Evolutionary conservation across 2,113 vertebrate genomes (phyloP).

Genomic region (Clupea harengus): DNA sequence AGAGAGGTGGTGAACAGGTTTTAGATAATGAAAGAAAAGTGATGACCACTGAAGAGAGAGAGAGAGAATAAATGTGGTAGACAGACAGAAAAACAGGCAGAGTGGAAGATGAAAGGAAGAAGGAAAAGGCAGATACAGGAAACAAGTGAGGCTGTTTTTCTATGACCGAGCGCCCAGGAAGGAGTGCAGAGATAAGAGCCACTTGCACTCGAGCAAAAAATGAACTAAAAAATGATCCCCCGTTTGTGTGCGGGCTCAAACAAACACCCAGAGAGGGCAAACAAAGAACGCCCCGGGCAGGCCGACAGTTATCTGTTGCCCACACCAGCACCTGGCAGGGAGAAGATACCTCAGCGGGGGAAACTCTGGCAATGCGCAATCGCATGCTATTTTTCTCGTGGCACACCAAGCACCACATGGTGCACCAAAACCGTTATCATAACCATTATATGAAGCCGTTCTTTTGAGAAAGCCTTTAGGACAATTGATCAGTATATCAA

Average conservation of each 20-base stretch:
- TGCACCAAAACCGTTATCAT: not conserved
- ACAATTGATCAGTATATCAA: not conserved
- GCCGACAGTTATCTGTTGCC: not conserved
- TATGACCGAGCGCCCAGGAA: not conserved
- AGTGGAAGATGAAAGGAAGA: not conserved
- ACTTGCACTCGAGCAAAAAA: constrained; percentile 11
- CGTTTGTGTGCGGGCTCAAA: not conserved
- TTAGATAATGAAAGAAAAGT: not conserved
- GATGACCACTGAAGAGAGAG: constrained; percentile 16
- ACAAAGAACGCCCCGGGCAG: not conserved
- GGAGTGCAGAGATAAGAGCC: not conserved
- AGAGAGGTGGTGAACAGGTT: not conserved
- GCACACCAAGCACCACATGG: not conserved
- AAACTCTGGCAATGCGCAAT: not conserved
- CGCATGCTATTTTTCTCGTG: not conserved
- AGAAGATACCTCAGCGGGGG: not conserved
- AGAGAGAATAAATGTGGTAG: not conserved
- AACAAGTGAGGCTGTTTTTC: not conserved
- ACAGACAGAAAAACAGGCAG: not conserved
- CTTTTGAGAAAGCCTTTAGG: not conserved
- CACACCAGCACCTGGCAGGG: not conserved
- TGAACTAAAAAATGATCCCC: constrained; percentile 11
- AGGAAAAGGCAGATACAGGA: not conserved
- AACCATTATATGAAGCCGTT: not conserved
- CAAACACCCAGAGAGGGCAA: not conserved